A percentile compares a stretch with the other conserved stretches of the same genome.
Evolutionary conservation across 37 sponge, comb jelly and placozoan genomes (phyloP).

Genomic region (Chondrosia reniformis): DNA sequence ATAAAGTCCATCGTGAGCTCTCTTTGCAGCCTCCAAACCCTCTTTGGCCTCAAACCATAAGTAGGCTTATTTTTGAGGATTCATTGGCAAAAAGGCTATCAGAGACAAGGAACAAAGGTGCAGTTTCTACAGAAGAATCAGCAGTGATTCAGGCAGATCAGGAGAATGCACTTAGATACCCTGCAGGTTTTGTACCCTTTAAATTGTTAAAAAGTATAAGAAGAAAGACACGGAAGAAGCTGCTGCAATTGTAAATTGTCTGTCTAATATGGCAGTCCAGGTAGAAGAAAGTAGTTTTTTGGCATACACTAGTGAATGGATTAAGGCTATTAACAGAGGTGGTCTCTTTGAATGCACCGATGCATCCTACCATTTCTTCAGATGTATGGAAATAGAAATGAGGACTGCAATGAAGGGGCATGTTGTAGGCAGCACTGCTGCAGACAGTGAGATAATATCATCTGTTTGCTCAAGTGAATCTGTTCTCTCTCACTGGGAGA

Average conservation of each 20-base stretch:
- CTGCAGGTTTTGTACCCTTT: slow-evolving; percentile 15
- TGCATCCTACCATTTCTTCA: background rate
- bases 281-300: slow-evolving; percentile 4
- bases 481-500: background rate
- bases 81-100: background rate
- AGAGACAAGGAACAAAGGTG: background rate
- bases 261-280: background rate
- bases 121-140: background rate
- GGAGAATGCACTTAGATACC: background rate
- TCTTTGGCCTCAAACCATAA: background rate
- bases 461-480: background rate
- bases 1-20: background rate
- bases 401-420: background rate
- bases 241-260: slow-evolving; percentile 3
- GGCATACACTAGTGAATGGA: background rate
- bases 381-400: background rate
- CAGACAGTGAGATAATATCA: background rate
- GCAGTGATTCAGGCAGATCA: background rate
- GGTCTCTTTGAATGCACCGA: background rate
- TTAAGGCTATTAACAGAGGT: slow-evolving; percentile 4
- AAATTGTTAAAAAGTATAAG: background rate
- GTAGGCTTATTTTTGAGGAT: slow-evolving; percentile 3
- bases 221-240: background rate
- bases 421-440: background rate
- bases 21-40: background rate